Evolutionary conservation across 2,113 vertebrate genomes (phyloP).

Genomic region (Aegotheles bennettii): DNA sequence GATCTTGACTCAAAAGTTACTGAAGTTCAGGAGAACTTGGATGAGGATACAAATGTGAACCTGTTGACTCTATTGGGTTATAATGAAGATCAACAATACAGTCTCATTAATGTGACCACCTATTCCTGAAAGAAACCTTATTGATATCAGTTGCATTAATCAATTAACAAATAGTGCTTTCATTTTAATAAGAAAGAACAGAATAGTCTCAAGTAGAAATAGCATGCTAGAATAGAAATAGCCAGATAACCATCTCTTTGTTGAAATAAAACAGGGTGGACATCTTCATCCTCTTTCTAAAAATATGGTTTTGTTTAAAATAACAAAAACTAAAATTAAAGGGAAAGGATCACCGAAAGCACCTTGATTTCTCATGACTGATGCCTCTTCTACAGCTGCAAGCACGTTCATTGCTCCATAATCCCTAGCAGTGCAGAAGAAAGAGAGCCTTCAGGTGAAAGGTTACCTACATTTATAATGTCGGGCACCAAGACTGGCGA

Average conservation of each 20-base stretch:
- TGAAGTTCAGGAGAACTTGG: neutral
- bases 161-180: neutral
- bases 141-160: neutral
- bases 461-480: slow-evolving; percentile 82
- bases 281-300: neutral
- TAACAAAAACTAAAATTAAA: neutral
- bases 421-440: slow-evolving; percentile 58
- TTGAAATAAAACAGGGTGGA: neutral
- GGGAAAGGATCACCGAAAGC: neutral
- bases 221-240: neutral
- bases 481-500: slow-evolving; percentile 66
- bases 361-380: neutral
- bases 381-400: slow-evolving; percentile 25
- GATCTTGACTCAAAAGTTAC: neutral
- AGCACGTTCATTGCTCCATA: slow-evolving; percentile 36
- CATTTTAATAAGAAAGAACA: neutral
- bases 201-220: neutral
- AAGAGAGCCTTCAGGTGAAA: slow-evolving; percentile 75
- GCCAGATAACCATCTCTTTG: neutral
- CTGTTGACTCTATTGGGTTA: neutral
- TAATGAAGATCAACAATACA: neutral
- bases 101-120: neutral
- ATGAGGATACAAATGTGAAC: neutral
- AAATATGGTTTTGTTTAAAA: neutral
- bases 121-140: neutral